These are phyloP conservation scores for Caenorhabditis japonica DNA, from an alignment of 2,888 invertebrate species.

Conservation along the genomic window DNA sequence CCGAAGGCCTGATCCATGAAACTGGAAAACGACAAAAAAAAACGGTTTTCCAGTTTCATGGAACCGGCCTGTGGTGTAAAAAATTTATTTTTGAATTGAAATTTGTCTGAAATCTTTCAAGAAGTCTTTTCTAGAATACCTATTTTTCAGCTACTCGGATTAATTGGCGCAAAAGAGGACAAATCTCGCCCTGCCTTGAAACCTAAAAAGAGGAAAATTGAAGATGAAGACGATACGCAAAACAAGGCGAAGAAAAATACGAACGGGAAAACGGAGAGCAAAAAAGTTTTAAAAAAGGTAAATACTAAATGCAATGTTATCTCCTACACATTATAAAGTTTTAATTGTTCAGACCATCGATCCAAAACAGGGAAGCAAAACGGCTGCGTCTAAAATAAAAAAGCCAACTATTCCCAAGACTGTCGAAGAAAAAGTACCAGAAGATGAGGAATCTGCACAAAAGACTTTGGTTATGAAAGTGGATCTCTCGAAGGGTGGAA, in stretches of 20 bases:
- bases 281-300: slow-evolving; percentile 11
- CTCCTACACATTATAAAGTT: too few relatives aligned
- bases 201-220: slow-evolving; percentile 40
- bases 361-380: neutral
- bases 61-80: too few relatives aligned
- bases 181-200: slow-evolving; percentile 28
- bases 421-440: too few relatives aligned
- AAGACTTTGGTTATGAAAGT: slow-evolving; percentile 40
- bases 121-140: too few relatives aligned
- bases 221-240: slow-evolving; percentile 22
- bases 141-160: slow-evolving; percentile 37
- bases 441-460: slow-evolving; percentile 9
- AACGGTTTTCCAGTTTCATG: too few relatives aligned
- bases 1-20: neutral
- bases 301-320: too few relatives aligned
- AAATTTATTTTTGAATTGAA: too few relatives aligned
- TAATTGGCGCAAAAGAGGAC: slow-evolving; percentile 46
- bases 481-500: slow-evolving; percentile 43
- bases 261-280: slow-evolving; percentile 18
- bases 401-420: too few relatives aligned
- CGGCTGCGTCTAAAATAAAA: neutral
- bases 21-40: too few relatives aligned
- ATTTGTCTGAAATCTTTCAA: neutral
- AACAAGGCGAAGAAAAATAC: slow-evolving; percentile 11
- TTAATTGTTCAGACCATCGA: neutral